Evolutionary conservation across 2,797 vertebrate genomes (phyloP), one percentile per base, ranked within the genome.

Genomic region (Trematomus bernacchii): DNA sequence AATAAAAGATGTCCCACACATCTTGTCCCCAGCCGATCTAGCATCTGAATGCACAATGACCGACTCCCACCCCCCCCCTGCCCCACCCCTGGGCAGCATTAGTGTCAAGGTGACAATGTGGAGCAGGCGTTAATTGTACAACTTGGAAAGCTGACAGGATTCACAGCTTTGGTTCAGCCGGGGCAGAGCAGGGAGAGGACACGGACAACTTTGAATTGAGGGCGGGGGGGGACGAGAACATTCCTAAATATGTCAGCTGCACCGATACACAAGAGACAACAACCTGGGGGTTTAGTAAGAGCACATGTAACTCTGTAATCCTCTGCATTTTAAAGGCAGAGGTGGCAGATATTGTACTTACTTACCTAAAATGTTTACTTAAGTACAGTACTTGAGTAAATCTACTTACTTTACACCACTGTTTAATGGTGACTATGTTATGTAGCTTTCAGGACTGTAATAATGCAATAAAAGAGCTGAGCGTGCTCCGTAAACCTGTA

Each of bases 131-230:
- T 81, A 90, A 73, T 55, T 40, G 84, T 82, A 88, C 71, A 23
- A 82, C 94, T 86, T 86, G 81, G 67, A 67, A 81, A 92, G 82
- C 72, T 84, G 89, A 90, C 76, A 85, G 85, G 81, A 71, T 85
- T 92, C 87, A 89, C 94, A 94, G 93, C 93, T 95, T 93, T 47
- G 90, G 95, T 94, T 96, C 93, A 95, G 82, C 66, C 84, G 93
- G 94, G 93, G 89, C 72, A 94, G 83, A 86, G 84, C 86, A 78
- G 44, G 19, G 0, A 18, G 73, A 76, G 79, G 85, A 86, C 71
- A 86, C 10, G n/a, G 69, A 75, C 51, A 43, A 88, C 33, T 52
- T 73, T 21, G 16, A n/a, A n/a, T n/a, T n/a, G n/a, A n/a, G n/a
- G n/a, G n/a, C n/a, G n/a, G n/a, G n/a, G n/a, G n/a, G n/a, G n/a